Conservation (phyloP, 1,140 invertebrate genomes). For the Copidosoma floridanum region DNA sequence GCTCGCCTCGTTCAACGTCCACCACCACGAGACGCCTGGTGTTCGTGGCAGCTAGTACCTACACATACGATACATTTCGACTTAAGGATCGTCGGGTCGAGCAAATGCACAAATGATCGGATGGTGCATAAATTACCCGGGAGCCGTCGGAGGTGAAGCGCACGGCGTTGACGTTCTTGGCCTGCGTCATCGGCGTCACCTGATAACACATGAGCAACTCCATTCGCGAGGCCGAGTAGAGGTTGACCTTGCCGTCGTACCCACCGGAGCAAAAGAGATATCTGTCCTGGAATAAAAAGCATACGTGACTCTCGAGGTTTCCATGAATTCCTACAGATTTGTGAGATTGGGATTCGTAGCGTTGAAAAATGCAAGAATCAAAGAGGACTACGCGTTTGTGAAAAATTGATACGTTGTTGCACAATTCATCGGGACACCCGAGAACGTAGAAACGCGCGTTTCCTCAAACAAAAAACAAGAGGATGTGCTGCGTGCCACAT, state of each 20-base stretch:
- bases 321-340: no score
- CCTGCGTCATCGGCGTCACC: slow-evolving; percentile 50
- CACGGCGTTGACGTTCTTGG: slow-evolving; percentile 56
- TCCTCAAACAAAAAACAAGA: no score
- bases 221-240: slow-evolving; percentile 54
- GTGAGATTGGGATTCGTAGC: no score
- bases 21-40: slow-evolving; percentile 54
- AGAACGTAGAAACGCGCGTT: no score
- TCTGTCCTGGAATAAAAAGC: slow-evolving; percentile 51
- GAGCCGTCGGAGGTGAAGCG: slow-evolving; percentile 56
- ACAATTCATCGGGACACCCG: no score
- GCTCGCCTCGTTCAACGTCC: slow-evolving; percentile 56
- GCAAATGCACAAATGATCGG: no score
- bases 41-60: slow-evolving; percentile 57
- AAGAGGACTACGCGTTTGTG: no score
- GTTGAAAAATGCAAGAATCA: no score
- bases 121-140: slow-evolving; percentile 38
- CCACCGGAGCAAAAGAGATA: slow-evolving; percentile 59
- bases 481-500: no score
- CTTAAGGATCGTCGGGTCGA: no score
- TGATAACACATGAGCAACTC: slow-evolving; percentile 55
- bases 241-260: slow-evolving; percentile 58
- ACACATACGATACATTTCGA: neutral
- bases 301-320: no score
- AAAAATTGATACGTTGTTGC: no score